Percentiles rank a stretch among this genome's conserved stretches.
phyloP scores from a whole-genome alignment of 2,113 vertebrate genomes.

The Megaceryle maxima region DNA sequence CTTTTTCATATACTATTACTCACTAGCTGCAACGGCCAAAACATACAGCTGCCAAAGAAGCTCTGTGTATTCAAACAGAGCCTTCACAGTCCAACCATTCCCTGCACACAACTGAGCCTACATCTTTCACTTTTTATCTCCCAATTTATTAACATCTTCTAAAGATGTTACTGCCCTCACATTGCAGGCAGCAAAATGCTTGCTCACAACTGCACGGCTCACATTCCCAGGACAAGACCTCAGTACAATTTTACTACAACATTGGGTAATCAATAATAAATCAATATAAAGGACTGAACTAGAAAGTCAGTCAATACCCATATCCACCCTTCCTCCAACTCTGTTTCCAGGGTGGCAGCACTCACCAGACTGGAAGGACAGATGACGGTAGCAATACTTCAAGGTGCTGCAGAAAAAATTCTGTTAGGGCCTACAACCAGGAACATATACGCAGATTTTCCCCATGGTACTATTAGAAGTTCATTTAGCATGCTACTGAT shows the following conservation, averaged over 20 bases:
- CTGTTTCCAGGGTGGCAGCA: background rate
- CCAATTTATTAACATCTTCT: background rate
- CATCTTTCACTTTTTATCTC: background rate
- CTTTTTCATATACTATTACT: background rate
- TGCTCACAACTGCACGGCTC: background rate
- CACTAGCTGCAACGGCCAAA: background rate
- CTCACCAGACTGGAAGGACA: background rate
- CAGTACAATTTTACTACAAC: background rate
- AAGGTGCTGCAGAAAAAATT: background rate
- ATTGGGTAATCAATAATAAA: background rate
- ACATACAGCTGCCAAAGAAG: background rate
- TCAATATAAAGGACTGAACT: background rate
- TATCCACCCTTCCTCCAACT: background rate
- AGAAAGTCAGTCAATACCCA: background rate
- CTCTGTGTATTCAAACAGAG: background rate
- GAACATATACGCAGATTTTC: background rate
- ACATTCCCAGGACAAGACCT: background rate
- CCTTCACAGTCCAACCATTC: background rate
- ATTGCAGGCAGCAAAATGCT: background rate
- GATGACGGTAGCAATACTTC: background rate
- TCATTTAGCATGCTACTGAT: background rate
- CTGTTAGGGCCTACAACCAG: background rate
- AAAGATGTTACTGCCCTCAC: background rate
- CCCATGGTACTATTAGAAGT: background rate
- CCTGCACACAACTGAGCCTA: background rate